Base-by-base conservation (phyloP, 2,113 vertebrate genomes). In the Physeter macrocephalus region DNA sequence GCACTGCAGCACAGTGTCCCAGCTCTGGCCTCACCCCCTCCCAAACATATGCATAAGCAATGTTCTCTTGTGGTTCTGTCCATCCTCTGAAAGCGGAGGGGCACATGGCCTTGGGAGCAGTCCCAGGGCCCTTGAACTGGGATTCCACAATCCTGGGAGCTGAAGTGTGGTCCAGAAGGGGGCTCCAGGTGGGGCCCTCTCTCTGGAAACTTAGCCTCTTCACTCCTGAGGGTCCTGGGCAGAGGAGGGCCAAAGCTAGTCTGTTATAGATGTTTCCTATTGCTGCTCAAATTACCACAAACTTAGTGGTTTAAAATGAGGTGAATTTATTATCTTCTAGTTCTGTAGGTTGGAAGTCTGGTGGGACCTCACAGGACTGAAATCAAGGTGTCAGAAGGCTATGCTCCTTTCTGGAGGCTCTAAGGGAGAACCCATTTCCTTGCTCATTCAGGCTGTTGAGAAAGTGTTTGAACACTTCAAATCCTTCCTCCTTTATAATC, bases 31-130 rank as follows among this genome's bases (percentile, higher is more conserved):
- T 74, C 34, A 6, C 43, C 4, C 34, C 31, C 31, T 34, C 61
- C n/a, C 41, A 64, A 39, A 62, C 43, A 20, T 1, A 1, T 1
- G 46, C 46, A 29, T 43, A 17, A 31, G n/a, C 4, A 1, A 3
- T 57, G 59, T n/a, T 88, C 34, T 23, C 54, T n/a, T 21, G 1
- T 15, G 10, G 15, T 36, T 49, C 21, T 0, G 0, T 54, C 41
- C 11, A 46, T 25, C 6, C 5, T 13, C 39, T 25, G 4, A n/a
- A 54, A 39, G 36, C 12, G 31, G 41, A 54, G 14, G 8, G 27
- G 54, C 9, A 15, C 20, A 34, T 15, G 36, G 54, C 27, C 27
- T 52, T 14, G 62, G 43, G 57, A 23, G 18, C 25, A 80, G 72
- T 9, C 49, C 62, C 66, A 43, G 66, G 14, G 25, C 43, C 54